Evolutionary conservation across 2,113 vertebrate species (phyloP).

Genomic region (Lamprotornis superbus): DNA sequence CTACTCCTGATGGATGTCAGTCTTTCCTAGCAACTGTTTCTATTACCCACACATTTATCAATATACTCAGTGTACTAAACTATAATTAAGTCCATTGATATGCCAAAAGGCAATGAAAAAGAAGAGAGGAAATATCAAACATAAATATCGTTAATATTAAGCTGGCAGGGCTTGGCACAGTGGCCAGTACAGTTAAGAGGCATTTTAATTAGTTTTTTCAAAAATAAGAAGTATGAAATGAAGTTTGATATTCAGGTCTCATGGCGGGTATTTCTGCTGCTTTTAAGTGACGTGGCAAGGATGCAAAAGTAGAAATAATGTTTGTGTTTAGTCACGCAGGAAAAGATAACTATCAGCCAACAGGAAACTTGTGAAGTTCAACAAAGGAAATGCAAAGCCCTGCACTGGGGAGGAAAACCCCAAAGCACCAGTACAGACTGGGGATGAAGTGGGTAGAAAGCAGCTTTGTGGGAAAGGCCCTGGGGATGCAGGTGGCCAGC

Average conservation of each 20-base stretch:
- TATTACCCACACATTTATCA: background rate
- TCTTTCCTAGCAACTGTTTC: background rate
- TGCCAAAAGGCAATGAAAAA: background rate
- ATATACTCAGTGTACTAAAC: background rate
- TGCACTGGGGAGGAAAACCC: background rate
- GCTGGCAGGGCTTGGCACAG: background rate
- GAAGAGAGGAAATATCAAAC: background rate
- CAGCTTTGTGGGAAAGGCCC: background rate
- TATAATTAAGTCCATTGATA: background rate
- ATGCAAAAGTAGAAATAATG: background rate
- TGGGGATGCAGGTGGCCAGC: background rate
- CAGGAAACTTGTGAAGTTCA: background rate
- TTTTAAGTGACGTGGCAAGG: background rate
- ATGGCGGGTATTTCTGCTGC: rapidly evolving
- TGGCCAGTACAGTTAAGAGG: background rate
- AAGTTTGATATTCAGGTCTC: background rate
- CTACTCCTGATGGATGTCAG: background rate
- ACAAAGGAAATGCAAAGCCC: background rate
- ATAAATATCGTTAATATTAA: background rate
- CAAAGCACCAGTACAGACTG: background rate
- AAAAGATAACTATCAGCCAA: background rate
- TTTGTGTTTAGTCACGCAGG: background rate
- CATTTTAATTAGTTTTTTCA: background rate
- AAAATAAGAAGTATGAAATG: background rate
- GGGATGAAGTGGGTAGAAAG: rapidly evolving